Percentiles rank a stretch among this genome's conserved stretches.
Evolutionary conservation across 1,140 invertebrate species (phyloP).

Genomic region (Drosophila persimilis): DNA sequence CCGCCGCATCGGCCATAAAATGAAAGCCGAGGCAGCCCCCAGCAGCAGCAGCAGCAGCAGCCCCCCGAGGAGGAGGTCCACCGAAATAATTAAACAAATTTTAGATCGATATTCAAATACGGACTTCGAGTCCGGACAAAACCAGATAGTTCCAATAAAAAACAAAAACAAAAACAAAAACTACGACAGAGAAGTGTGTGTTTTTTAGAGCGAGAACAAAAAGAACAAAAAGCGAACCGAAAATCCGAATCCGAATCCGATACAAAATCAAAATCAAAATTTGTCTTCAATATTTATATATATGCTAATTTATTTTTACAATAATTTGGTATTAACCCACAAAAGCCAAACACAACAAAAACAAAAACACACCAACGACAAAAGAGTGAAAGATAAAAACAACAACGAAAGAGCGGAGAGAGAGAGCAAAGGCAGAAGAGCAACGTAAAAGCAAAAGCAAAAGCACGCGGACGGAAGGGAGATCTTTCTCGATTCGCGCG

Average conservation of each 20-base stretch:
- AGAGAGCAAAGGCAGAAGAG: constrained; percentile 3
- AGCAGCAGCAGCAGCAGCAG: constrained; percentile 50
- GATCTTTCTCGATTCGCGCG: constrained; percentile 24
- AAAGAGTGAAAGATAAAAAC: constrained; percentile 36
- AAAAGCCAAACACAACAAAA: constrained; percentile 44
- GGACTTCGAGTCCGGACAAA: constrained; percentile 12
- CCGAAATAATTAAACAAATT: constrained; percentile 62
- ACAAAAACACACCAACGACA: constrained; percentile 11
- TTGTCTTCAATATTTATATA: constrained; percentile 62
- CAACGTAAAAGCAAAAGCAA: constrained; percentile 7
- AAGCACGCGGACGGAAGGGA: neutral
- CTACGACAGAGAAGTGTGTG: constrained; percentile 4
- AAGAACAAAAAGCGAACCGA: constrained; percentile 30
- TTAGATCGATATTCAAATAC: constrained; percentile 42
- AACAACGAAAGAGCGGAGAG: constrained; percentile 15
- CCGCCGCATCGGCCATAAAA: constrained; percentile 26
- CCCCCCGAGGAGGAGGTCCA: constrained; percentile 40
- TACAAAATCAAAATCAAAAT: constrained; percentile 1
- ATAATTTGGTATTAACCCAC: constrained; percentile 75
- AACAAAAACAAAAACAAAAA: constrained; percentile 23
- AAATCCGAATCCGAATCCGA: neutral
- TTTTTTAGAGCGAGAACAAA: constrained; percentile 2
- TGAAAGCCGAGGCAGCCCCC: constrained; percentile 63
- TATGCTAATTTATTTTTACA: constrained; percentile 73
- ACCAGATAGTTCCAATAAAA: constrained; percentile 21